phyloP scores from a whole-genome alignment of 2,888 invertebrate species.

The Agrotis segetum region DNA sequence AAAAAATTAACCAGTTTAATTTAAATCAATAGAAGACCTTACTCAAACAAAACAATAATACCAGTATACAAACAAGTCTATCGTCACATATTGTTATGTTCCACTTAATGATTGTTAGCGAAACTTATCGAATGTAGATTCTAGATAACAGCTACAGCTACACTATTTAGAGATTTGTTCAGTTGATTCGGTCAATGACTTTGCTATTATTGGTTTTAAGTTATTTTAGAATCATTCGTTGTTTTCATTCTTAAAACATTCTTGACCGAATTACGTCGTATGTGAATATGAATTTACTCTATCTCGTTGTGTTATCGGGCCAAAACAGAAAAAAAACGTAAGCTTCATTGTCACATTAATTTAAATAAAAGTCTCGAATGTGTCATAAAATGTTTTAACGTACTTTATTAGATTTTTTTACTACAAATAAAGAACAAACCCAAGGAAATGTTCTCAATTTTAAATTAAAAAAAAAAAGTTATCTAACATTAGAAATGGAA shows the following conservation, averaged over 20 bases:
- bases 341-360: slow-evolving; percentile 43
- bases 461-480: slow-evolving; percentile 12
- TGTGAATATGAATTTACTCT: slow-evolving; percentile 33
- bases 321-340: slow-evolving; percentile 29
- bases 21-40: slow-evolving; percentile 35
- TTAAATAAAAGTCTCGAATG: slow-evolving; percentile 40
- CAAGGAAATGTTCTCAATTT: slow-evolving; percentile 16
- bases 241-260: slow-evolving; percentile 50
- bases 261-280: slow-evolving; percentile 59
- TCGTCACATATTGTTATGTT: slow-evolving; percentile 36
- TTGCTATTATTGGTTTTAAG: slow-evolving; percentile 53
- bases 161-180: slow-evolving; percentile 52
- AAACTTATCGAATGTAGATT: slow-evolving; percentile 62
- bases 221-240: slow-evolving; percentile 51
- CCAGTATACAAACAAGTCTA: slow-evolving; percentile 42
- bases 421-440: background rate
- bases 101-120: slow-evolving; percentile 43
- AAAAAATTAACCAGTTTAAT: slow-evolving; percentile 32
- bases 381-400: slow-evolving; percentile 35
- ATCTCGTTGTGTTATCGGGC: slow-evolving; percentile 20
- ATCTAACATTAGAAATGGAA: background rate
- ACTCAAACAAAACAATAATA: slow-evolving; percentile 2
- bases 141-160: slow-evolving; percentile 52
- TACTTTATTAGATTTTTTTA: slow-evolving; percentile 15
- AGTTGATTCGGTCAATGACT: slow-evolving; percentile 62